Evolutionary conservation across 2,113 vertebrate species (phyloP).

Genomic region (Gopherus flavomarginatus): DNA sequence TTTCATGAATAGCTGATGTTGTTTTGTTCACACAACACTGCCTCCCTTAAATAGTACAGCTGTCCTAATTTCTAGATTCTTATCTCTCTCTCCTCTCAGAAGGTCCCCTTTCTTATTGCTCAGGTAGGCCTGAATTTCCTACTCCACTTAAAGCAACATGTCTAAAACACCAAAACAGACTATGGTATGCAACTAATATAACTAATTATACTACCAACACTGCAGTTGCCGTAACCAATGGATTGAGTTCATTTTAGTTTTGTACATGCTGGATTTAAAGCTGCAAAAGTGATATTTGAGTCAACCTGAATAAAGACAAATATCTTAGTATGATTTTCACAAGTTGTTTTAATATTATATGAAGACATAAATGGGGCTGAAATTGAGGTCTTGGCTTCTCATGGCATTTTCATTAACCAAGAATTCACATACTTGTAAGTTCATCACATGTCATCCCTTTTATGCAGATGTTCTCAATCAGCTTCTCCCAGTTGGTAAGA

Average conservation of each 20-base stretch:
- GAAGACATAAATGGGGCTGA: accelerated
- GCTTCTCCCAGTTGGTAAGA: background rate
- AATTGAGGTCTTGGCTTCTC: background rate
- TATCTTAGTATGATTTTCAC: background rate
- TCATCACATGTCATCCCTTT: background rate
- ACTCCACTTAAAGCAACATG: background rate
- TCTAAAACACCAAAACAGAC: background rate
- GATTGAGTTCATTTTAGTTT: background rate
- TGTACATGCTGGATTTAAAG: background rate
- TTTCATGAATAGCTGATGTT: background rate
- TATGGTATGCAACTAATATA: background rate
- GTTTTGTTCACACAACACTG: background rate
- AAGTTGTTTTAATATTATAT: background rate
- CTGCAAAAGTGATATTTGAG: background rate
- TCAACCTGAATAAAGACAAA: background rate
- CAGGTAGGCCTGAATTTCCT: background rate
- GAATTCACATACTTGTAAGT: background rate
- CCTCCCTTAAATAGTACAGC: background rate
- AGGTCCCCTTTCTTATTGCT: background rate
- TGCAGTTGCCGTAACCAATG: background rate
- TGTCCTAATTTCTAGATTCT: background rate
- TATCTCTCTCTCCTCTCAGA: background rate
- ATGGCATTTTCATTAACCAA: background rate
- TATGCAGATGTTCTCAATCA: background rate
- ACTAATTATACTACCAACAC: background rate